Evolutionary conservation across 2,888 invertebrate genomes (phyloP).

Genomic region (Melangyna quadrimaculata): DNA sequence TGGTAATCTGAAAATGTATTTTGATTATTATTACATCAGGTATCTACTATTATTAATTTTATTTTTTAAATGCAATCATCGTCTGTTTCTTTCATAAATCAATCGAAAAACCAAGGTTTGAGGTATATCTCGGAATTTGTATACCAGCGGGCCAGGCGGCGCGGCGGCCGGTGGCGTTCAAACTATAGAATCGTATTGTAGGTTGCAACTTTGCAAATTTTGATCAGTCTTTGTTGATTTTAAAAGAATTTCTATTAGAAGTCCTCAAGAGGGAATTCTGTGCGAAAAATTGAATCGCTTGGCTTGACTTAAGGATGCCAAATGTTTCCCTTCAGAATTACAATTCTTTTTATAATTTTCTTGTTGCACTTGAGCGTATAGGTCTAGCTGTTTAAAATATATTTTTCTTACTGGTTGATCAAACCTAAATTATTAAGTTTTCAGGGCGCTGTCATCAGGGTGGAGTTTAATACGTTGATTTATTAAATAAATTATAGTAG

Average conservation of each 20-base stretch:
- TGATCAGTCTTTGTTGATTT: no score
- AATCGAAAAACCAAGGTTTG: no score
- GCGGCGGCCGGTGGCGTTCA: no score
- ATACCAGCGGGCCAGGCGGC: no score
- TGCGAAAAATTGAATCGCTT: neutral
- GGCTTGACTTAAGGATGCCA: neutral
- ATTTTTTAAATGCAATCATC: no score
- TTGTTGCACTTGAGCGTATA: neutral
- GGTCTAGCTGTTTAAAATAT: neutral
- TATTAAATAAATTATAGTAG: neutral
- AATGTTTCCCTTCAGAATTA: neutral
- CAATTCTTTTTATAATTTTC: neutral
- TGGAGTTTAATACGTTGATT: neutral
- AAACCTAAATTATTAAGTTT: neutral
- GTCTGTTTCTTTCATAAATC: no score
- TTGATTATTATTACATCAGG: neutral
- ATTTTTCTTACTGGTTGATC: neutral
- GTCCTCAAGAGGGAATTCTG: no score
- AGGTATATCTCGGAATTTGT: no score
- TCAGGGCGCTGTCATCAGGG: neutral
- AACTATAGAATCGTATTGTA: no score
- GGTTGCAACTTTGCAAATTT: no score
- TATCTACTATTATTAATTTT: no score
- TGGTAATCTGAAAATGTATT: slow-evolving; percentile 20
- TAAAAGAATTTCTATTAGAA: no score